Conservation (phyloP, 2,888 invertebrate species). For the Chorisops tibialis region DNA sequence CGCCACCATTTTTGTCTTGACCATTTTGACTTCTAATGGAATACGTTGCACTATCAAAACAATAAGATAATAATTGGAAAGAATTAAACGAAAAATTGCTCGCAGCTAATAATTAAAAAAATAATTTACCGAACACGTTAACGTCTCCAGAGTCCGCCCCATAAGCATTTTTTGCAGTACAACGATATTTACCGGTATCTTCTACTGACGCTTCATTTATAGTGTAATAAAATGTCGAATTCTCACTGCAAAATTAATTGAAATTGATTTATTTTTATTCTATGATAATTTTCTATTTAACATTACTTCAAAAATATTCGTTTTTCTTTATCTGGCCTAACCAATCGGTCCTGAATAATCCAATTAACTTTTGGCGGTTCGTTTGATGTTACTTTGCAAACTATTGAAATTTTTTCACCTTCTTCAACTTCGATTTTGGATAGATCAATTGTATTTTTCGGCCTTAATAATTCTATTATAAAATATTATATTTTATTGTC, state of each 20-base stretch:
- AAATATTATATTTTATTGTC: neutral
- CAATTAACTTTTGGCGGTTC: conserved; percentile 55
- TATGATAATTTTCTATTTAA: too few species aligned
- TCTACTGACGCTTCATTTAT: conserved; percentile 41
- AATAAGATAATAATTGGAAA: neutral
- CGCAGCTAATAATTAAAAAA: too few species aligned
- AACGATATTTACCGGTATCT: conserved; percentile 53
- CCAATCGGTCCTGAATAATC: neutral
- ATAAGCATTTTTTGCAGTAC: conserved; percentile 53
- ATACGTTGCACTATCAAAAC: neutral
- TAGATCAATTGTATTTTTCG: neutral
- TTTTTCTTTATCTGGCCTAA: neutral
- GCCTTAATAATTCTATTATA: conserved; percentile 3
- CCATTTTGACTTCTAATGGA: neutral
- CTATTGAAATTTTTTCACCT: conserved; percentile 54
- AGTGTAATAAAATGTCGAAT: too few species aligned
- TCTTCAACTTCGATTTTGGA: conserved; percentile 33
- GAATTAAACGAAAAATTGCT: too few species aligned
- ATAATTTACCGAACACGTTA: neutral
- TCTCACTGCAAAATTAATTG: neutral
- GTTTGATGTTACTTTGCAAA: conserved; percentile 62
- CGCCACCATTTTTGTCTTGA: neutral
- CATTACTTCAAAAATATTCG: neutral
- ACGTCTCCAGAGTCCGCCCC: conserved; percentile 39
- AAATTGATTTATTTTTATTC: neutral